These are phyloP conservation scores for Polietes domitor DNA, from an alignment of 2,888 invertebrate species.

Conservation along the genomic window DNA sequence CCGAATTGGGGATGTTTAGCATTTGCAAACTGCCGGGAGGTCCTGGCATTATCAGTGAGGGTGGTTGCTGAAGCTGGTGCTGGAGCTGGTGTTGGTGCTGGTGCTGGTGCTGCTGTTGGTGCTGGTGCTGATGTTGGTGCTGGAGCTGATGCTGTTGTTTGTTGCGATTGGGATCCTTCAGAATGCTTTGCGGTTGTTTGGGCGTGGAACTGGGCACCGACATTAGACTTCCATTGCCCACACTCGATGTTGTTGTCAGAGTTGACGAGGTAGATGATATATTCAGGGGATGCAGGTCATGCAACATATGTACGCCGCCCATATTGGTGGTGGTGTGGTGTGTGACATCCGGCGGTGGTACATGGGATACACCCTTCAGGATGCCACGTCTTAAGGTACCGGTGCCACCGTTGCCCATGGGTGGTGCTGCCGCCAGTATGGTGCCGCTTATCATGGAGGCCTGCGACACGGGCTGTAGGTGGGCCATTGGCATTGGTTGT, in stretches of 20 bases:
- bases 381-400: constrained; percentile 79
- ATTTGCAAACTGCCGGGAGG: constrained; percentile 82
- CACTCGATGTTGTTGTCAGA: constrained; percentile 78
- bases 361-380: constrained; percentile 78
- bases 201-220: constrained; percentile 74
- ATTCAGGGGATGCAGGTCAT: constrained; percentile 77
- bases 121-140: constrained; percentile 81
- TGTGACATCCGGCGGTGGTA: constrained; percentile 80
- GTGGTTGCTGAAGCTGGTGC: constrained; percentile 81
- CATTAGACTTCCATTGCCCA: constrained; percentile 78
- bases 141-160: constrained; percentile 82
- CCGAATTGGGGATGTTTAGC: constrained; percentile 83
- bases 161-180: constrained; percentile 85
- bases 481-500: constrained; percentile 77
- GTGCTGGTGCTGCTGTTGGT: constrained; percentile 82
- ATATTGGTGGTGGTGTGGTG: constrained; percentile 77
- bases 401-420: constrained; percentile 70
- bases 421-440: constrained; percentile 65
- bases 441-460: constrained; percentile 75
- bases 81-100: constrained; percentile 82
- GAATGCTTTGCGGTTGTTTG: constrained; percentile 84
- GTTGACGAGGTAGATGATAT: constrained; percentile 77
- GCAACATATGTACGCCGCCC: constrained; percentile 72
- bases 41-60: constrained; percentile 79
- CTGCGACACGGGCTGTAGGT: constrained; percentile 77